A percentile compares a stretch with the other conserved stretches of the same genome.
Conservation (phyloP, 2,888 invertebrate species). For the Psococerastis gibbosa region DNA sequence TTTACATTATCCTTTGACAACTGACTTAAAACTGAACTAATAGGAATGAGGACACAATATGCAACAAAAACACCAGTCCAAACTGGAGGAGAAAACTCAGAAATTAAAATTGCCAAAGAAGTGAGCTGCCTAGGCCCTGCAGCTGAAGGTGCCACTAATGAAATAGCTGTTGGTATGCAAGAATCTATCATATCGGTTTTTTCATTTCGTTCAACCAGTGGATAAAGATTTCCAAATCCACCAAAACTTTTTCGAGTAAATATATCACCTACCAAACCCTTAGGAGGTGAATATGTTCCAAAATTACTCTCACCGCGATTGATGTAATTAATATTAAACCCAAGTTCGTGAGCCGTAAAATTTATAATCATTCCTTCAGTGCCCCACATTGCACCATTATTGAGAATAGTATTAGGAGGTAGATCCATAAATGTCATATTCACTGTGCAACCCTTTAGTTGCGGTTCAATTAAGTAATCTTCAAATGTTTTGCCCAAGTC, state of each 20-base stretch:
- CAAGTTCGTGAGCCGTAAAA: too few species aligned
- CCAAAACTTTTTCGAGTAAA: background rate
- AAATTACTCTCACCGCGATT: constrained; percentile 1
- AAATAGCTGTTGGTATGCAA: too few species aligned
- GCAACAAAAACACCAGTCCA: constrained; percentile 28
- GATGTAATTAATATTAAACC: too few species aligned
- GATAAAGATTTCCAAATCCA: background rate
- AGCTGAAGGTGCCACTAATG: constrained; percentile 1
- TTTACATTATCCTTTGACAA: background rate
- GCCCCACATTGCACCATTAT: too few species aligned
- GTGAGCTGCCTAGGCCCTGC: constrained; percentile 13
- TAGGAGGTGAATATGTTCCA: background rate
- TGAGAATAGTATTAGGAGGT: too few species aligned
- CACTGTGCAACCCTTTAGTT: too few species aligned
- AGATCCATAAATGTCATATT: too few species aligned
- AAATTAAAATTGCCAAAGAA: constrained; percentile 11
- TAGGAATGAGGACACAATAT: background rate
- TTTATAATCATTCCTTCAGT: too few species aligned
- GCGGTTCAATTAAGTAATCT: too few species aligned
- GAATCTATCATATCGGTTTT: too few species aligned
- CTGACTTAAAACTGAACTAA: background rate
- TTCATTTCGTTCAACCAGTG: background rate
- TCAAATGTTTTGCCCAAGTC: too few species aligned
- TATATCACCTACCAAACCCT: background rate
- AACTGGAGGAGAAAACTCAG: constrained; percentile 22